Base-by-base conservation (phyloP, 2,113 vertebrate genomes). In the Scalopus aquaticus region DNA sequence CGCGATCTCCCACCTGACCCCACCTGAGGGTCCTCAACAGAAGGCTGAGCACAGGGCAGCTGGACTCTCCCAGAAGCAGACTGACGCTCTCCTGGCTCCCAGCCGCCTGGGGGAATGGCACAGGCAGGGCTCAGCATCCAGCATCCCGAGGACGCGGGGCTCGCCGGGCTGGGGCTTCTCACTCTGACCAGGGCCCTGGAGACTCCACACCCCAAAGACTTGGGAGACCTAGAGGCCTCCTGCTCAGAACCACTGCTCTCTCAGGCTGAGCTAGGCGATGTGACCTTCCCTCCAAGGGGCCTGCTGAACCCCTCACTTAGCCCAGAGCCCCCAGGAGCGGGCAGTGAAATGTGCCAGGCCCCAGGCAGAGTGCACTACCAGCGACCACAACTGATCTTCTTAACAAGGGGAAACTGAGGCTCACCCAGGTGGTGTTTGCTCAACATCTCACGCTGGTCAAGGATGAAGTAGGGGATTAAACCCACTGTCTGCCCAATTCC, bases 221-320 rank as follows among this genome's bases (percentile, higher is more conserved):
- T 0, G 0, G 51, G 51, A 67, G 30, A 30, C 3, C 19, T 6
- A 56, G 16, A 2, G 13, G 17, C n/a, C 16, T 58, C 51, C 51
- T 39, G 26, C 32, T 74, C 76, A 69, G 51, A 90, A 54, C 56
- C 37, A 5, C 91, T 60, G 69, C 11, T 5, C 17, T 22, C n/a
- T 6, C n/a, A 7, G 54, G 39, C 24, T 22, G 69, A 46, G n/a
- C 69, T 13, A 60, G 32, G 8, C 9, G 28, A 0, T 30, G 67
- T n/a, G 67, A 28, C 39, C 44, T 5, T 46, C 22, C 15, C 22
- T 56, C n/a, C 19, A 6, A 15, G 65, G 32, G n/a, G 13, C 35
- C 35, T 46, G 26, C 51, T 6, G 8, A 82, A 73, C 32, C 37
- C 39, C 58, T 44, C 17, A 10, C 16, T 77, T 24, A 79, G 69